Conservation (phyloP, 2,888 invertebrate species). For the Miltochrista miniata region DNA sequence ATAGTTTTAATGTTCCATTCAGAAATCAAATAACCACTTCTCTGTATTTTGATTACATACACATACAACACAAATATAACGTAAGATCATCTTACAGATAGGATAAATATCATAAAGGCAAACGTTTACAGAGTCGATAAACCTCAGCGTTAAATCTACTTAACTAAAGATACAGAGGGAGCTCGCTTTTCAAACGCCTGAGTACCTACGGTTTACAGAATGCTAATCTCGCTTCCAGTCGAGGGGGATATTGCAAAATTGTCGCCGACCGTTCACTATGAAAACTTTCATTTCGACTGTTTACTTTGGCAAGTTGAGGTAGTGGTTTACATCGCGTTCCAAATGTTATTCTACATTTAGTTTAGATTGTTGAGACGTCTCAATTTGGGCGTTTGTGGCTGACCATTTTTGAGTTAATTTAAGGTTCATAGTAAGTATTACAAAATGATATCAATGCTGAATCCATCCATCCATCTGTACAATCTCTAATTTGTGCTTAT, state of each 20-base stretch:
- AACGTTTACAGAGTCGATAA: constrained; percentile 3
- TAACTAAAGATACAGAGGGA: constrained; percentile 1
- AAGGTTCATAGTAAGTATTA: no score
- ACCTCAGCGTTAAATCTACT: constrained; percentile 12
- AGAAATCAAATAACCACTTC: neutral
- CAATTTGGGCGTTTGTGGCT: no score
- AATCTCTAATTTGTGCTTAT: no score
- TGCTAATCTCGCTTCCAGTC: constrained; percentile 42
- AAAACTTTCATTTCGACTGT: constrained; percentile 51
- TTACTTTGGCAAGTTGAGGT: constrained; percentile 44
- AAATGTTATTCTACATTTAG: no score
- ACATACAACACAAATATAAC: neutral
- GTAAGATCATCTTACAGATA: neutral
- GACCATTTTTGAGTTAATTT: no score
- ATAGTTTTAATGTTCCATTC: neutral
- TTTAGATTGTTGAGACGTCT: no score
- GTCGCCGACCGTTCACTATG: constrained; percentile 35
- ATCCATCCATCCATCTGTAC: no score
- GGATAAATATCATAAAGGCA: neutral
- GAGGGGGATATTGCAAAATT: constrained; percentile 39
- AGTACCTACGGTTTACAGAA: constrained; percentile 38
- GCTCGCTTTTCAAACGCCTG: constrained; percentile 23
- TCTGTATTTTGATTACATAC: neutral
- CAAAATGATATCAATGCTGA: no score
- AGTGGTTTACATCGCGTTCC: constrained; percentile 31